Evolutionary conservation across 2,113 vertebrate genomes (phyloP).

Genomic region (Protobothrops mucrosquamatus): DNA sequence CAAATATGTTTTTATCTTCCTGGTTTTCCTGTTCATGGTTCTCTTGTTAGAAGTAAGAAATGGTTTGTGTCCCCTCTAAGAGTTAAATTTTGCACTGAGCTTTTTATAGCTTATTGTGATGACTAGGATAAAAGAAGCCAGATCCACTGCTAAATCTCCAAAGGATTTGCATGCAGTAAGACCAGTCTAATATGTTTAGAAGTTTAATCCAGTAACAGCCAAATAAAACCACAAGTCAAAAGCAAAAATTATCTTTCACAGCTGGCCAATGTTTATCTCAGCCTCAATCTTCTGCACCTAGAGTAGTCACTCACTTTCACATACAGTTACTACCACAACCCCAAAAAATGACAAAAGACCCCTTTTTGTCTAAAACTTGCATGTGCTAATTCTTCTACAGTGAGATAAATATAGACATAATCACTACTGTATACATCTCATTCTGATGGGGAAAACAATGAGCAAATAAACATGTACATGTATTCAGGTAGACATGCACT

Average conservation of each 20-base stretch:
- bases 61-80: not conserved
- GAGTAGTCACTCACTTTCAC: not conserved
- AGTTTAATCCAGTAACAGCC: not conserved
- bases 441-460: not conserved
- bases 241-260: not conserved
- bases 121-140: not conserved
- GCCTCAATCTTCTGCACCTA: not conserved
- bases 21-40: conserved; percentile 53
- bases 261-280: not conserved
- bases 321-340: not conserved
- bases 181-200: not conserved
- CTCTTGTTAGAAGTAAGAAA: conserved; percentile 22
- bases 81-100: not conserved
- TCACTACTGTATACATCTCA: not conserved
- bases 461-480: not conserved
- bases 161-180: not conserved
- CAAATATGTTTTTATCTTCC: conserved; percentile 29
- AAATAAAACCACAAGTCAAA: not conserved
- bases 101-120: not conserved
- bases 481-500: not conserved
- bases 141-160: not conserved
- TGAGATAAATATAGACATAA: not conserved
- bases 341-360: not conserved
- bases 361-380: not conserved
- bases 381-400: not conserved